phyloP scores from a whole-genome alignment of 2,888 invertebrate species.

The Cephus pulcher region DNA sequence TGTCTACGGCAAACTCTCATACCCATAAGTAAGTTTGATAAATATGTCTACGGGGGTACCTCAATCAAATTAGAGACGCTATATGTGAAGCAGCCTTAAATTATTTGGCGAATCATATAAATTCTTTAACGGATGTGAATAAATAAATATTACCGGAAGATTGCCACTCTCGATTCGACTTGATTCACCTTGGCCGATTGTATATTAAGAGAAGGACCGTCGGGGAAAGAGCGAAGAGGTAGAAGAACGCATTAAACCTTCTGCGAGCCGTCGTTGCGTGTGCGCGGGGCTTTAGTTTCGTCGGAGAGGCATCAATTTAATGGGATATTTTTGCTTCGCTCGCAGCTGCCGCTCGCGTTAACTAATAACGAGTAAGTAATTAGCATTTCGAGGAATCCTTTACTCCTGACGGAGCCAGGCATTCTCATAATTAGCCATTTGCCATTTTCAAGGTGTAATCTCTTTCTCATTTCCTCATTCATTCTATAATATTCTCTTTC shows the following conservation, averaged over 20 bases:
- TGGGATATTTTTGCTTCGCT: neutral
- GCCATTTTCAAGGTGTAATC: neutral
- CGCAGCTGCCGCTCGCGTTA: neutral
- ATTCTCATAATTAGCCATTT: neutral
- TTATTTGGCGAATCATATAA: neutral
- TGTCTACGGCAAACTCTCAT: neutral
- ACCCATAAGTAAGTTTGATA: neutral
- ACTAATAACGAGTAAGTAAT: conserved; percentile 2
- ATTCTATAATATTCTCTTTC: neutral
- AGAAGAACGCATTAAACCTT: neutral
- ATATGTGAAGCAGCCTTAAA: neutral
- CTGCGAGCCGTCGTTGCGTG: neutral
- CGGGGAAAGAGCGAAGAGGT: neutral
- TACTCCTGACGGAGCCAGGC: neutral
- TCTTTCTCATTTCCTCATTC: neutral
- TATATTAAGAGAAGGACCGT: neutral
- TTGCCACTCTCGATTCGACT: neutral
- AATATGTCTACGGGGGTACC: neutral
- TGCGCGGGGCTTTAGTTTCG: neutral
- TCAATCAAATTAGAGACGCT: neutral
- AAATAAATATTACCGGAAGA: neutral
- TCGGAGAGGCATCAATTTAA: neutral
- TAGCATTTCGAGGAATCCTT: conserved; percentile 3
- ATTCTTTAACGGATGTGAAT: neutral
- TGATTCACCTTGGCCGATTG: neutral